Evolutionary conservation across 2,113 vertebrate genomes (phyloP).

Genomic region (Apteryx mantelli): DNA sequence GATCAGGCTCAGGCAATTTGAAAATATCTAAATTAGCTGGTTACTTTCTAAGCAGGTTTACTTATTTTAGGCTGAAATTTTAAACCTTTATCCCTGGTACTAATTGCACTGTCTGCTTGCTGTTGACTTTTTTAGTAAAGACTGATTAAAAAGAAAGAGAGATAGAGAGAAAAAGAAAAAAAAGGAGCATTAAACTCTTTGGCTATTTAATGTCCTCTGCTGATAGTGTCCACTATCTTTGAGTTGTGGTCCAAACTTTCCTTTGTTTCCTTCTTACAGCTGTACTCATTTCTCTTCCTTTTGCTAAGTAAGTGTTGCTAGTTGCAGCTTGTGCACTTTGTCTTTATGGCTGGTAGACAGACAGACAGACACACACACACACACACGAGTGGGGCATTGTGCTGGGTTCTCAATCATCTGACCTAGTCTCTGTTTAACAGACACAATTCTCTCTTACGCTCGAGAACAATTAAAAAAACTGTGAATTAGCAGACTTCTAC

Average conservation of each 20-base stretch:
- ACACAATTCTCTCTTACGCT: neutral
- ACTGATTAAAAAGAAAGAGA: neutral
- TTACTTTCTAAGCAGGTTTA: neutral
- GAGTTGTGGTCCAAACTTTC: neutral
- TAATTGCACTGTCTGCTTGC: neutral
- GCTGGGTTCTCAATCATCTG: neutral
- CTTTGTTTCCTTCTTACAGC: neutral
- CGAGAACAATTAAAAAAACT: neutral
- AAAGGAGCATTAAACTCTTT: neutral
- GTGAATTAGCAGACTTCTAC: neutral
- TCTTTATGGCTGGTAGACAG: neutral
- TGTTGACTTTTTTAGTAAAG: neutral
- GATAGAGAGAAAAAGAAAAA: neutral
- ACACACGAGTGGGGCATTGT: neutral
- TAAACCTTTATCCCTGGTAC: neutral
- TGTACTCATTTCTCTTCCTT: neutral
- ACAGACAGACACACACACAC: too few species aligned
- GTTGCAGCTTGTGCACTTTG: neutral
- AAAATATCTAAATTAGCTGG: neutral
- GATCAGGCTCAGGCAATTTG: neutral
- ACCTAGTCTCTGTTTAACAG: neutral
- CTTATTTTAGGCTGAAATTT: neutral
- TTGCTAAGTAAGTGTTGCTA: neutral
- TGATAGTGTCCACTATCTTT: neutral
- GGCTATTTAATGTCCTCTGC: neutral